Base-by-base conservation (phyloP, 2,888 invertebrate species). In the Cantharis lateralis region DNA sequence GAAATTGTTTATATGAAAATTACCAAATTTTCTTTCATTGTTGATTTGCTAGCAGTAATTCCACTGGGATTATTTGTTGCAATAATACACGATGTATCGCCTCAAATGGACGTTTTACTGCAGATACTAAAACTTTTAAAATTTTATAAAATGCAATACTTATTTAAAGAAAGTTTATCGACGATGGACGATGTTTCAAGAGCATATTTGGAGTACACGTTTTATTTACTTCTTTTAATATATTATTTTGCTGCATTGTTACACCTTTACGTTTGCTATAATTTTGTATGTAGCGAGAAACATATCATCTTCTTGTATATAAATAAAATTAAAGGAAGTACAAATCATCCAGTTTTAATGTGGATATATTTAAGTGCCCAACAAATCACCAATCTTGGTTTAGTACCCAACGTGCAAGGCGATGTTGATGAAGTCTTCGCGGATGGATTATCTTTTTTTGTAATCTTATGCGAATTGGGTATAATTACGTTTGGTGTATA, bases 41-140 rank as follows among this genome's bases (percentile, higher is more conserved):
- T 82, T n/a, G 82, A 82, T 76, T 18, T 80, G 24, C 10, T 81
- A 10, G 78, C 82, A 15, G 70, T 72, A 7, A 16, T 82, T 10
- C 83, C 83, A 0, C 32, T 82, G 1, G 79, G 78, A n/a, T 15
- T 81, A 18, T 20, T 82, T 10, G 24, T 78, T 1, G 20, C 68
- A 1, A 15, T 79, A 10, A 66, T 81, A 2, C 61, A 72, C n/a
- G 78, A 74, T 3, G 32, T 78, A 9, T 3, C 72, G 1, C 63
- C 69, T 5, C 72, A 78, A 62, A 62, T 26, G 0, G 74, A 71
- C 9, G 61, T 78, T 3, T 24, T 83, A 10, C 48, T 80, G 10
- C 81, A 82, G 70, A 15, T 78, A 0, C 78, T 77, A 68, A 76
- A 80, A 66, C 75, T 83, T 7, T 70, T 81, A 2, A 83, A 83